Evolutionary conservation across 2,888 invertebrate species (phyloP), one percentile per base, ranked within the genome.

Genomic region (Mesorhabditis sp.): DNA sequence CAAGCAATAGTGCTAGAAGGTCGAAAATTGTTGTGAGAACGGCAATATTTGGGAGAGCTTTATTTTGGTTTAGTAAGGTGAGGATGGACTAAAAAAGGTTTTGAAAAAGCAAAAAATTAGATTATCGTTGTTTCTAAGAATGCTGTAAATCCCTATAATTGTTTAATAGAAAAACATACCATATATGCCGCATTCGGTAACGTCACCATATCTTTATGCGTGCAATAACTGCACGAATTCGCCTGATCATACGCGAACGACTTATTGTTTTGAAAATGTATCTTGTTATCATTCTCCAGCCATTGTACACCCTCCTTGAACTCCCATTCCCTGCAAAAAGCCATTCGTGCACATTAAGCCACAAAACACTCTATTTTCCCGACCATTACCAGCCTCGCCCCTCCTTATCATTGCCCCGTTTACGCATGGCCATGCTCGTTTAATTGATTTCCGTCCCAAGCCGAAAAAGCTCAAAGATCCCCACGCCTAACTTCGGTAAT

Each of bases 251-350:
- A 66, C 43, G 76, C 76, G 74, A 74, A 78, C 45, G 76, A 72
- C 62, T 78, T 78, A 66, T 76, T 78, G 68, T 78, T 78, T 65
- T 67, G 50, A 50, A 75, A 76, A 65, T 68, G 70, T 13, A 79
- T 70, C 67, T 66, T 66, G 13, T 73, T 76, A 70, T 74, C 75
- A 65, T 76, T 71, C 42, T 79, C 70, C 66, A 72, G 67, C 71
- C 73, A 79, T 65, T 76, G 70, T 43, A 77, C 72, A n/a, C 69
- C 72, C 58, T 79, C 76, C 70, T 79, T 79, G 75, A 77, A 78
- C 71, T 79, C 79, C 65, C 76, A 75, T 62, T 79, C 79, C 41
- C 79, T 79, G 73, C 45, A 78, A 74, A 69, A 5, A 62, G 7
- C 5, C n/a, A 50, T 50, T 50, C 2, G n/a, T 10, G 10, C 28